These are phyloP conservation scores for Linepithema humile DNA, from an alignment of 1,140 invertebrate species.

Conservation along the genomic window DNA sequence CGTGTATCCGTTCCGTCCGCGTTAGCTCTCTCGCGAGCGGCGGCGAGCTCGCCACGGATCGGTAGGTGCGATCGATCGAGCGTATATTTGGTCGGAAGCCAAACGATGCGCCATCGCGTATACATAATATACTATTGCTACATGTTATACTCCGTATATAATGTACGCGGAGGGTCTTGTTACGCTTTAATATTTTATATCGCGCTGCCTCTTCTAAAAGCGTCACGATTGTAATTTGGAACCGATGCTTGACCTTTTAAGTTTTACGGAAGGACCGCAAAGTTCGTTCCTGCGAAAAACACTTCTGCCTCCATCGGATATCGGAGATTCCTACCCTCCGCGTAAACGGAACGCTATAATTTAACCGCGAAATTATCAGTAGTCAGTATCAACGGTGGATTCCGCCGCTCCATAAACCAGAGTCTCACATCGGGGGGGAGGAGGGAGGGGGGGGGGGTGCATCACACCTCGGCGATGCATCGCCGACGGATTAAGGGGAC, in stretches of 20 bases:
- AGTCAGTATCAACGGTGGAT: neutral
- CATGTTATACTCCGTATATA: conserved; percentile 30
- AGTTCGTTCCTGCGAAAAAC: neutral
- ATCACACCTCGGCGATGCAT: neutral
- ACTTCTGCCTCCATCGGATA: neutral
- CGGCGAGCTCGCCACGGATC: conserved; percentile 48
- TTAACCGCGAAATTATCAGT: neutral
- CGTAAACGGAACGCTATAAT: neutral
- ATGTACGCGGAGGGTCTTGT: conserved; percentile 34
- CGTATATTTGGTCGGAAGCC: conserved; percentile 57
- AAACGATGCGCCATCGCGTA: conserved; percentile 52
- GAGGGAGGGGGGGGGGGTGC: too few species aligned
- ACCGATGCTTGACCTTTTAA: neutral
- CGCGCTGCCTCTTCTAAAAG: conserved; percentile 16
- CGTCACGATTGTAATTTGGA: conserved; percentile 24
- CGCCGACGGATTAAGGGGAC: neutral
- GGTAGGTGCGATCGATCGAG: conserved; percentile 58
- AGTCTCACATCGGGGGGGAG: neutral
- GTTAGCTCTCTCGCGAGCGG: conserved; percentile 49
- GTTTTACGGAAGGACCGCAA: too few species aligned
- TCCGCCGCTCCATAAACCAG: neutral
- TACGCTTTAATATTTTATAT: conserved; percentile 44
- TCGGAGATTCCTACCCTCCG: neutral
- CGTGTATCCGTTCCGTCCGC: conserved; percentile 48
- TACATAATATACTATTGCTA: conserved; percentile 48